Evolutionary conservation across 2,888 invertebrate genomes (phyloP), one percentile per base, ranked within the genome.

Genomic region (Parnassius orleans): DNA sequence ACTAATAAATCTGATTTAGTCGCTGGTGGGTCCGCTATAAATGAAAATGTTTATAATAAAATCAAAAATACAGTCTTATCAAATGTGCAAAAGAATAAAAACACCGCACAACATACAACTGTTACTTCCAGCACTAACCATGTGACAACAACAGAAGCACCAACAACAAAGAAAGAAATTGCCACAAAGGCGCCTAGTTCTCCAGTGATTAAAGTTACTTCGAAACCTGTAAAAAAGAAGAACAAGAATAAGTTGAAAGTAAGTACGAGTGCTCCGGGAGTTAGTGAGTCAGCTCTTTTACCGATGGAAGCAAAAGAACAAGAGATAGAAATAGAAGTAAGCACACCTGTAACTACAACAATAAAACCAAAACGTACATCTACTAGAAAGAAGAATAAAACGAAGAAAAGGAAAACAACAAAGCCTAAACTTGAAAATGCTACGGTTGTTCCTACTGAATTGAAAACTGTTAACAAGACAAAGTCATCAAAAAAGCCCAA

Each of bases 51-150:
- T 3, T 86, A 92, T 48, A 93, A 93, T 3, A 94, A 94, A 83
- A 83, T 94, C 14, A 94, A 94, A 73, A 93, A 94, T 9, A 93
- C 94, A 0, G 87, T 94, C 33, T 72, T 93, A 9, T 90, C 92
- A 43, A 92, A 92, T 69, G 87, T 92, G 0, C 89, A 92, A 66
- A 93, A 93, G 69, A 91, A 91, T 67, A 92, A 92, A 74, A 87
- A 79, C 53, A 75, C 78, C 12, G 74, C 80, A 43, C 70, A 75
- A 15, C 77, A 80, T 1, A 75, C 82, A 1, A 80, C 77, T 1
- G 74, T 79, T 2, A 77, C 78, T 9, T 75, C 73, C 1, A 77
- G 78, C 9, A 77, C 80, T 10, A 77, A 80, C 1, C 63, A 71
- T 19, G 64, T 71, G 42, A 68, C 76, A 43, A 74, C 80, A 9